Evolutionary conservation across 2,888 invertebrate species (phyloP), one percentile per base, ranked within the genome.

Genomic region (Anodontia alba): DNA sequence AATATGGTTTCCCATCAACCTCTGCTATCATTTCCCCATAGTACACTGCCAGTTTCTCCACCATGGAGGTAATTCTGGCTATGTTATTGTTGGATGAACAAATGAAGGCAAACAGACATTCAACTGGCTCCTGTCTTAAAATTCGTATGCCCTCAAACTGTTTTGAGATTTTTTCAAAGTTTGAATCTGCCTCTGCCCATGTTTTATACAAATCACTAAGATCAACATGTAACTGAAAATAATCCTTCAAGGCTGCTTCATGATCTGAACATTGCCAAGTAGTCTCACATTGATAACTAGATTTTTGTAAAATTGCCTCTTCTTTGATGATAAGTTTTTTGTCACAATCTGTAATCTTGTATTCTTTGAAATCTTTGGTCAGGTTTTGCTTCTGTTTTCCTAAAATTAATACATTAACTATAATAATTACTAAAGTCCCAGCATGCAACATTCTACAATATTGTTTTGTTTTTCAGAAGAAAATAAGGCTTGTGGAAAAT

Each of bases 61-160:
- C 97, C 98, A 99, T 97, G 66, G 96, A 95, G 29, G 97, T 97
- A 92, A 99, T 99, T 90, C 99, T 87, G 84, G 96, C 96, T 89
- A 99, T 99, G 93, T 99, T 97, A 95, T 99, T 99, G 94, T 99
- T 99, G 80, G 99, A 98, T 74, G 99, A 99, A 94, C 99, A 99
- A 90, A 99, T 98, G 94, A 99, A 99, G 15, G 98, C 97, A 93
- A 99, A 97, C 17, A 99, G 95, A 95, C 98, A 99, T 94, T 99
- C 99, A 0, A 97, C 96, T 0, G 98, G 97, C 90, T 99, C 97
- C 94, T 99, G 99, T 76, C 96, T 95, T 68, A 99, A 95, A 92
- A 99, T 97, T 90, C 99, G 96, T n/a, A 99, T 97, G 0, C 98
- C 98, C 62, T 82, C 96, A 90, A 97, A 97, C 23, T 89, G 78